These are phyloP conservation scores for Lasioglossum calceatum DNA, from an alignment of 2,888 invertebrate species.

Conservation along the genomic window DNA sequence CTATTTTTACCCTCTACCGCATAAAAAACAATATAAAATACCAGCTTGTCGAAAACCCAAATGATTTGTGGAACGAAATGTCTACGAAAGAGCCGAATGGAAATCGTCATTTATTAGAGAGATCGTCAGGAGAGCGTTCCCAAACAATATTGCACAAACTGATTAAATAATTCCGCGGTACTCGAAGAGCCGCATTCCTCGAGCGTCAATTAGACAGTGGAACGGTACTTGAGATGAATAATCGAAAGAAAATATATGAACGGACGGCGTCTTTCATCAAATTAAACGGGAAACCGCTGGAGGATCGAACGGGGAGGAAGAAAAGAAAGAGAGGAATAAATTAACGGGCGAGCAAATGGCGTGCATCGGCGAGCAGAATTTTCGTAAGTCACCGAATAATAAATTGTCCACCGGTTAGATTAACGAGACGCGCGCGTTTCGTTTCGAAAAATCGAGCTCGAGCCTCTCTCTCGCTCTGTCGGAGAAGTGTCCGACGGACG, in stretches of 20 bases:
- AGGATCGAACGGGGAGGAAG: neutral
- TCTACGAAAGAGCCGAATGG: too few relatives aligned
- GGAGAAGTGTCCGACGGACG: constrained; percentile 11
- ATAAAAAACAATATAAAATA: too few relatives aligned
- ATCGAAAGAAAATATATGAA: neutral
- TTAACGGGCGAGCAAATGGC: neutral
- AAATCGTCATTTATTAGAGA: too few relatives aligned
- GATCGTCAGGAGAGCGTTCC: too few relatives aligned
- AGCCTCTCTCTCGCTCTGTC: neutral
- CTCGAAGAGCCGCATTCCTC: neutral
- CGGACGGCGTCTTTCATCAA: neutral
- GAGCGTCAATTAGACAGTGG: neutral
- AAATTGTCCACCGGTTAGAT: constrained; percentile 11
- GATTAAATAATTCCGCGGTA: neutral
- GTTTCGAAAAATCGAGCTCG: neutral
- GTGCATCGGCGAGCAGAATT: neutral
- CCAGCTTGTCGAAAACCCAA: too few relatives aligned
- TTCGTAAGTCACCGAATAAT: constrained; percentile 5
- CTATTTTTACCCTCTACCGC: too few relatives aligned
- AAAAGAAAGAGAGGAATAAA: neutral
- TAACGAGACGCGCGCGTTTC: constrained; percentile 6
- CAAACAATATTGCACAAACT: too few relatives aligned
- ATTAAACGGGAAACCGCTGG: neutral
- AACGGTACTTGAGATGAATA: neutral
- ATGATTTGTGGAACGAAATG: too few relatives aligned